Percentiles rank a stretch among this genome's conserved stretches.
phyloP scores from a whole-genome alignment of 2,797 vertebrate species.

The Scolopax bukidnonensis region DNA sequence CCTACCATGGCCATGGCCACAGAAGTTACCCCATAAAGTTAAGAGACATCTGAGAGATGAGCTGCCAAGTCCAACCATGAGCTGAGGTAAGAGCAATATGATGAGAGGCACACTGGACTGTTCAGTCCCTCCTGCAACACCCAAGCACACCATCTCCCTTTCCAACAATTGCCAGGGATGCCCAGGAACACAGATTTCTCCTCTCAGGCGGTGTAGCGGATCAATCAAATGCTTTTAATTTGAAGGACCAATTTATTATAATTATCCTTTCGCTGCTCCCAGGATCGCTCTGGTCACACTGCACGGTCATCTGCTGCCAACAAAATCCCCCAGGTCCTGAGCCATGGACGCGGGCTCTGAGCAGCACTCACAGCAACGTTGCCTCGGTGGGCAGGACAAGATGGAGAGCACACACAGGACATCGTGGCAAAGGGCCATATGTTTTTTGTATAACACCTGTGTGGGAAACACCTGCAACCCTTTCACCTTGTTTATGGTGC shows the following conservation, averaged over 20 bases:
- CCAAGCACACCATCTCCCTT: not conserved
- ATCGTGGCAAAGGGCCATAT: not conserved
- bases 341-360: accelerated
- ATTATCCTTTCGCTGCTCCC: not conserved
- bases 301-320: not conserved
- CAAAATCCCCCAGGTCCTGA: not conserved
- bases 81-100: not conserved
- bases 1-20: not conserved
- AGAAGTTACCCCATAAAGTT: not conserved
- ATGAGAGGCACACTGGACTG: accelerated
- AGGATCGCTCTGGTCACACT: not conserved
- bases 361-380: not conserved
- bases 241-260: not conserved
- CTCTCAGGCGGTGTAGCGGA: accelerated
- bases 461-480: constrained; percentile 62
- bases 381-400: not conserved
- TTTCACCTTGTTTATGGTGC: constrained; percentile 47
- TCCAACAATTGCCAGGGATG: accelerated
- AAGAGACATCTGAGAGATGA: not conserved
- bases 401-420: not conserved
- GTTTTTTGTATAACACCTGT: constrained; percentile 10
- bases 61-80: not conserved
- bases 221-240: not conserved
- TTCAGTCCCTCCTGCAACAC: not conserved
- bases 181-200: accelerated